Evolutionary conservation across 2,113 vertebrate species (phyloP), one percentile per base, ranked within the genome.

Genomic region (Elephas maximus): DNA sequence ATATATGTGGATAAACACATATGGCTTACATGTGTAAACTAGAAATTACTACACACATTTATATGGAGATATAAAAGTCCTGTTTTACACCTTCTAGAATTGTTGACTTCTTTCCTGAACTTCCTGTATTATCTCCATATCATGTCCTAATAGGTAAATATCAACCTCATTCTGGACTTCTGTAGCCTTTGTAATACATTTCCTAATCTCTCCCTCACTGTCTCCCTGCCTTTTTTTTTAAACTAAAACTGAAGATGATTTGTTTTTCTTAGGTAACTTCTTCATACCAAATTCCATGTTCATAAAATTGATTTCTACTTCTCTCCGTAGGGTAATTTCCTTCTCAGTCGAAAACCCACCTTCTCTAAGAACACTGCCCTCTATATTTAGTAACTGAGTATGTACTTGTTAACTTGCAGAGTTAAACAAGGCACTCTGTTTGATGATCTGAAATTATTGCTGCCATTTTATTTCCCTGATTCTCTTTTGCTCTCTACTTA

Each of bases 401-500:
- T 17, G 33, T n/a, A 45, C 17, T 90, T 76, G 45, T 85, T 89
- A 89, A 82, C 41, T 87, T 63, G 67, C 20, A 65, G 53, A 69
- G 33, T 85, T 65, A 33, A 77, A 92, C 89, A 37, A 60, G 48
- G 15, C 15, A 12, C 6, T 90, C 6, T 8, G 93, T 2, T 67
- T 90, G 62, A 48, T 53, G 71, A 60, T 83, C 44, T 57, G 23
- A 90, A 83, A 30, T 83, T 73, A 51, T 96, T 37, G 80, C 15
- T 89, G 24, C 81, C 48, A 41, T 81, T 69, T 82, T 82, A 60
- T 76, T 63, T 86, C 41, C 11, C 65, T 45, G 45, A 82, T 94
- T 86, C n/a, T 69, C 48, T 87, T 93, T 91, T 90, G 53, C 30
- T 30, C 60, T 41, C 17, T 92, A 37, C 96, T 86, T 92, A 73